Conservation (phyloP, 2,113 vertebrate species). For the Daboia siamensis region DNA sequence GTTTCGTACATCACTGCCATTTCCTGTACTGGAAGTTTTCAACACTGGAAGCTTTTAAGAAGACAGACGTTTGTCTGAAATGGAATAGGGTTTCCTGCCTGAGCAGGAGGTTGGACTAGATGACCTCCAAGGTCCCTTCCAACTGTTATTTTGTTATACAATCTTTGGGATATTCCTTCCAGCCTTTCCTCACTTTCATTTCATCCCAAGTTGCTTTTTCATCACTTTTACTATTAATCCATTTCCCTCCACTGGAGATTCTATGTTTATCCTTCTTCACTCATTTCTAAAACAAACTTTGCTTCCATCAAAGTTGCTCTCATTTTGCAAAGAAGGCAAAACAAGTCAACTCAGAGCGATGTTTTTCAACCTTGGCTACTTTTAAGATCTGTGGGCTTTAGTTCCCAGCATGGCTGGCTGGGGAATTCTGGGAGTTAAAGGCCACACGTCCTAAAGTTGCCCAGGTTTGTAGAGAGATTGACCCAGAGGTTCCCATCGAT, state of each 20-base stretch:
- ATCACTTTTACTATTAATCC: not conserved
- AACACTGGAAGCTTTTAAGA: too few species aligned
- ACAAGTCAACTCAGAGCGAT: not conserved
- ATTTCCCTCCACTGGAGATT: not conserved
- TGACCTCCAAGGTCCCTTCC: too few species aligned
- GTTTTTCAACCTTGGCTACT: not conserved
- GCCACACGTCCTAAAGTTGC: not conserved
- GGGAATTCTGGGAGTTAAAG: not conserved
- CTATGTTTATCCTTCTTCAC: not conserved
- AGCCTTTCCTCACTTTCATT: not conserved
- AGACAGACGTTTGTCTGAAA: too few species aligned
- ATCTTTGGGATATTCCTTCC: not conserved
- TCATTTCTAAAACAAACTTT: not conserved
- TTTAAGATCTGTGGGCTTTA: not conserved
- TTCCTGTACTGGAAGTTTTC: not conserved
- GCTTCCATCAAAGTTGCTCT: not conserved
- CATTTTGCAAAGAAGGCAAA: not conserved
- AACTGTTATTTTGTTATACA: too few species aligned
- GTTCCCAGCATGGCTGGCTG: not conserved
- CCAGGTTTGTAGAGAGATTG: not conserved
- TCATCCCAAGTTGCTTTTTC: not conserved
- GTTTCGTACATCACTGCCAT: not conserved
- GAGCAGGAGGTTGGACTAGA: too few species aligned
- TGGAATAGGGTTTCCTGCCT: too few species aligned
- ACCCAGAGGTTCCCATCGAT: not conserved